Evolutionary conservation across 2,113 vertebrate genomes (phyloP), one percentile per base, ranked within the genome.

Genomic region (Porphyrio hochstetteri): DNA sequence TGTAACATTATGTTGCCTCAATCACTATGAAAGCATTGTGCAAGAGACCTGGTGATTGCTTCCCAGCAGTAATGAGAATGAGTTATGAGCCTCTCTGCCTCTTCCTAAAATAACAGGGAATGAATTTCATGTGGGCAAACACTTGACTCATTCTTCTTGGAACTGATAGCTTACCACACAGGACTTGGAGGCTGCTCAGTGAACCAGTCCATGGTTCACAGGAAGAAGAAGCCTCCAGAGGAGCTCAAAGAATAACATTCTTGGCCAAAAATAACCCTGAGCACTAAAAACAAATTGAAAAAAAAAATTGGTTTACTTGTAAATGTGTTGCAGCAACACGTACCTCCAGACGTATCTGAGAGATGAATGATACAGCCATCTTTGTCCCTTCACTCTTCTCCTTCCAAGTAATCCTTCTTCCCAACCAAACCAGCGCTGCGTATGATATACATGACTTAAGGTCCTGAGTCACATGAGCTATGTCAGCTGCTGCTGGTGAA

Each of bases 111-210:
- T 96, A 97, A 96, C 94, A 96, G 79, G 79, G 93, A 96, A 94
- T 90, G 35, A 93, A 94, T 93, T 96, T 93, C 80, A 76, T 97
- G 93, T 92, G 95, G 93, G 93, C 95, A 93, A 97, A 93, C 93
- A 95, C 95, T 96, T 96, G 95, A 97, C 96, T 97, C 96, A 97
- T 96, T 94, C 83, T 97, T 96, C 93, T 96, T 96, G 95, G 95
- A 96, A 97, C 77, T 61, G 92, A 93, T 94, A 97, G 72, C 72
- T 96, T 95, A 94, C 95, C 95, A 95, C 93, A 95, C 90, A 95
- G 85, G 92, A 96, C 87, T 95, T 95, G 94, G 95, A 97, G 95
- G 89, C 94, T 95, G 87, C 84, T 94, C 75, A 87, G 89, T 95
- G 93, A 96, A 94, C 91, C 78, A 91, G 90, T 93, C 95, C 87